phyloP scores from a whole-genome alignment of 2,888 invertebrate species.

The Chrysolina haemoptera region DNA sequence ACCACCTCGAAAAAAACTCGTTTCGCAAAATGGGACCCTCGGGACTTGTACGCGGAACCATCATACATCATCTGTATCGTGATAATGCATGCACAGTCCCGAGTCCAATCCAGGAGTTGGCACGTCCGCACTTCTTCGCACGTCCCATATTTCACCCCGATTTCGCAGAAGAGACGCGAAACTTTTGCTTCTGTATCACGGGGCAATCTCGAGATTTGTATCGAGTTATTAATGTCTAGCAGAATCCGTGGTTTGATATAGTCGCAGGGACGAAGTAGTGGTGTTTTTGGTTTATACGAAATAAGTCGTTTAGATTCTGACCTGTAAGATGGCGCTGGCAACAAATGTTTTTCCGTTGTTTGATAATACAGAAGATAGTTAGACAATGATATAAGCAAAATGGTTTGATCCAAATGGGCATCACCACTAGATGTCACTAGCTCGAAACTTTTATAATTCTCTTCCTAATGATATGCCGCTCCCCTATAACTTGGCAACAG shows the following conservation, averaged over 20 bases:
- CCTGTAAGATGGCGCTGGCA: too few relatives aligned
- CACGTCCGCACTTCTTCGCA: slow-evolving; percentile 33
- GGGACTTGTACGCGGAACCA: slow-evolving; percentile 58
- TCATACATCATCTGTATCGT: slow-evolving; percentile 61
- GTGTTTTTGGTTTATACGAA: too few relatives aligned
- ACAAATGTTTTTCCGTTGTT: too few relatives aligned
- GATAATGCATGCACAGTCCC: slow-evolving; percentile 61
- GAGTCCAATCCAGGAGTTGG: slow-evolving; percentile 37
- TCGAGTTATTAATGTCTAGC: not conserved
- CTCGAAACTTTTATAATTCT: too few relatives aligned
- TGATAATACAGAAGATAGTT: too few relatives aligned
- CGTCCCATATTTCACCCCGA: not conserved
- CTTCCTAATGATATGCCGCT: too few relatives aligned
- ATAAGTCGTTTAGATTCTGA: too few relatives aligned
- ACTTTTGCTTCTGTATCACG: not conserved
- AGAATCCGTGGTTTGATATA: not conserved
- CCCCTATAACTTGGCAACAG: too few relatives aligned
- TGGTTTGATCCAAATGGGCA: too few relatives aligned
- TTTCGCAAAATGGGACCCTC: slow-evolving; percentile 62
- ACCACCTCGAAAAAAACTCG: slow-evolving; percentile 59
- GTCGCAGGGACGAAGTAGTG: not conserved
- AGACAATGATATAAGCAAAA: too few relatives aligned
- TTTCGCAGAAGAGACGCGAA: slow-evolving; percentile 13
- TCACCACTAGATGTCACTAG: too few relatives aligned
- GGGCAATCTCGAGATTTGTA: not conserved